phyloP scores from a whole-genome alignment of 2,888 invertebrate genomes.

The Tachina lurida region DNA sequence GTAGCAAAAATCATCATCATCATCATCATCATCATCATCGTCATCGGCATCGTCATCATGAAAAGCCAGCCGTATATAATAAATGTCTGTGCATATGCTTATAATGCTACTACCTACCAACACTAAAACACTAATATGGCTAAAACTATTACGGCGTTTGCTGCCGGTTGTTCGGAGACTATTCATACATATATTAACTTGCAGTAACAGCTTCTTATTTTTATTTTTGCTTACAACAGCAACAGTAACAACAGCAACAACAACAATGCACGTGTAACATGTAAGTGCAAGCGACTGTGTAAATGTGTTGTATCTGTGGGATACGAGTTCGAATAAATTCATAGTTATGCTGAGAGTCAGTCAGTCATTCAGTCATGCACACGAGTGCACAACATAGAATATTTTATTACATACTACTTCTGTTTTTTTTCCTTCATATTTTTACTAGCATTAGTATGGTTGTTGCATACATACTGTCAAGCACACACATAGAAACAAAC shows the following conservation, averaged over 20 bases:
- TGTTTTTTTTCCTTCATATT: neutral
- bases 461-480: neutral
- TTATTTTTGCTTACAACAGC: constrained; percentile 3
- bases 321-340: constrained; percentile 22
- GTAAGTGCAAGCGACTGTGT: constrained; percentile 34
- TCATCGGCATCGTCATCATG: constrained; percentile 21
- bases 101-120: constrained; percentile 17
- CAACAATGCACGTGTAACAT: constrained; percentile 36
- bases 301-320: constrained; percentile 23
- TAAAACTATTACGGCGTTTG: constrained; percentile 2
- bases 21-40: constrained; percentile 43
- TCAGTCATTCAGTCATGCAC: constrained; percentile 34
- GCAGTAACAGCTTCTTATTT: constrained; percentile 14
- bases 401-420: constrained; percentile 43
- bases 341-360: constrained; percentile 27
- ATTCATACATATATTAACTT: constrained; percentile 25
- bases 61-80: constrained; percentile 47
- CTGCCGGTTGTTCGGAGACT: constrained; percentile 19
- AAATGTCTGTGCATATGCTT: constrained; percentile 33
- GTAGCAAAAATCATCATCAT: constrained; percentile 61
- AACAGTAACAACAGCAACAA: neutral
- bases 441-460: neutral
- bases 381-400: constrained; percentile 41
- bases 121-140: constrained; percentile 14
- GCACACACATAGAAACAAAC: neutral